Evolutionary conservation across 2,797 vertebrate genomes (phyloP), one percentile per base, ranked within the genome.

Genomic region (Tachyglossus aculeatus): DNA sequence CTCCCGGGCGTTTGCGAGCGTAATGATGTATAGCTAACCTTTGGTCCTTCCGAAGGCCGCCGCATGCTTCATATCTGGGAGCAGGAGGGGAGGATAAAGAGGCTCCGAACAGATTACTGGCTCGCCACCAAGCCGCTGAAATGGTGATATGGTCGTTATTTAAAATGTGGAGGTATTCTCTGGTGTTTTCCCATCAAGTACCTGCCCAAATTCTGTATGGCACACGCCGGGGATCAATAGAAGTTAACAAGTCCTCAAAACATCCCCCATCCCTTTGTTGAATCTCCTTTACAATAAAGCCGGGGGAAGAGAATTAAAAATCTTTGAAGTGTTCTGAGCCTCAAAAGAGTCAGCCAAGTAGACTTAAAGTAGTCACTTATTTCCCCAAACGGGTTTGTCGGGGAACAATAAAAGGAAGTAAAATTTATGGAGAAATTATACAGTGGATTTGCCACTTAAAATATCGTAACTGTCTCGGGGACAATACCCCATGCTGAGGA

Each of bases 371-470:
- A 96, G 96, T 94, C 94, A 93, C 93, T 95, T 96, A 95, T 97
- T 96, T 95, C 94, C 94, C 95, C 96, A 96, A 96, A 93, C 94
- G 89, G 94, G 92, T 92, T 96, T 97, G 96, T 97, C 94, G 90
- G 81, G 59, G 90, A 94, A 96, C 96, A 97, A 96, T 96, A 93
- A 93, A 95, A 93, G 92, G 93, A 95, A 93, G 91, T 87, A 95
- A 95, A 96, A 99, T 99, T 99, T 98, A 99, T 99, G 96, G 96
- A 94, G 86, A 96, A 99, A 99, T 99, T 99, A 99, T 99, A 97
- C 98, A 96, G 97, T 96, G 96, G 94, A 96, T 98, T 97, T 99
- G 97, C 98, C 98, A 99, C 95, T 98, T 96, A 97, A 99, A 99
- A 98, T 98, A 98, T 99, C 96, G 96, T 96, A 97, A 96, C 96